Evolutionary conservation across 2,797 vertebrate species (phyloP).

Genomic region (Propithecus perrieri): DNA sequence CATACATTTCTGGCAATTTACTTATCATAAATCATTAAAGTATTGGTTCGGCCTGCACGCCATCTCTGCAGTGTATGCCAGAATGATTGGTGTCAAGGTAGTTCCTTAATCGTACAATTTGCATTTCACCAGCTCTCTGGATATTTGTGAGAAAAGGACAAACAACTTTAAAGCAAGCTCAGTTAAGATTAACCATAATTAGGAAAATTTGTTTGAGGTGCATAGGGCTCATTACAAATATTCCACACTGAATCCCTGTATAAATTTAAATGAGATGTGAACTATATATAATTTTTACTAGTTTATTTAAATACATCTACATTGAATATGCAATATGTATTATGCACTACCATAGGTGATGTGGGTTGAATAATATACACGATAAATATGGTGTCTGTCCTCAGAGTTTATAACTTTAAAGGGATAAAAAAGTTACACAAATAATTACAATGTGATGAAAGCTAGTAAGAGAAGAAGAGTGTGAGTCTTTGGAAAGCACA

Average conservation of each 20-base stretch:
- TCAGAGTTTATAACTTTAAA: background rate
- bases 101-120: background rate
- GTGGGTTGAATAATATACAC: background rate
- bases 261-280: background rate
- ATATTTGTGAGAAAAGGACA: background rate
- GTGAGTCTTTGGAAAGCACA: background rate
- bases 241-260: background rate
- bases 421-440: background rate
- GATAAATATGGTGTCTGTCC: background rate
- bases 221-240: background rate
- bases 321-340: background rate
- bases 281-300: background rate
- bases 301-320: background rate
- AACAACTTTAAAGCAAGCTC: background rate
- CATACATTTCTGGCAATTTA: background rate
- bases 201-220: background rate
- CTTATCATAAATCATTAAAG: background rate
- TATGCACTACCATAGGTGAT: rapidly evolving
- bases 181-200: background rate
- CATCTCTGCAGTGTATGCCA: background rate
- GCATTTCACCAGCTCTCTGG: background rate
- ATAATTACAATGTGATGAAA: background rate
- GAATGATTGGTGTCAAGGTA: background rate
- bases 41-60: background rate
- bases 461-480: background rate